Base-by-base conservation (phyloP, 2,888 invertebrate genomes). In the Oegoconia quadripuncta region DNA sequence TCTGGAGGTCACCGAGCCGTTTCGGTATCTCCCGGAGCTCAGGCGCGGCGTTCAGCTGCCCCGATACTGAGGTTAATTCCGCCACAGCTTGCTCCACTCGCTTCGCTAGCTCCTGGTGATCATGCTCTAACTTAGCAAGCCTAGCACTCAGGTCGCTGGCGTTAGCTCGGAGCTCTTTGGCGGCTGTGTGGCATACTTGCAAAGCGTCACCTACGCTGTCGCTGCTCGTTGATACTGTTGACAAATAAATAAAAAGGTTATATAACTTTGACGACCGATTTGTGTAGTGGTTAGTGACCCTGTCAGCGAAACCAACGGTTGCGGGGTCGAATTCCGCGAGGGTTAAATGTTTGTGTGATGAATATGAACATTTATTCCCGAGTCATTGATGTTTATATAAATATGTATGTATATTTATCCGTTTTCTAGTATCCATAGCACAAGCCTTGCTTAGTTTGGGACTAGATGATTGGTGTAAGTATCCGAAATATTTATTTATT, bases 181-280 rank as follows among this genome's bases (percentile, higher is more conserved):
- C 90, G 5, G 91, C 87, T 8, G 93, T 91, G 65, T 93, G 93
- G 70, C 92, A 93, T 60, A 91, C 87, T 73, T 93, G 93, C 34
- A 93, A 69, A 1, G 90, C 91, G 64, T 93, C 93, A 34, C 91
- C 92, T 50, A 93, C 90, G 42, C 90, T 90, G 67, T 90, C 90
- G 69, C 90, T 93, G 61, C 91, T 92, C 43, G 91, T 91, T 74
- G 90, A 79, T 62, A 93, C 91, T 91, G 74, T 52, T 59, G 51
- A 61, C 57, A 59, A 35, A 13, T 20, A 20, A 20, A 20, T 6
- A 20, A 20, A 20, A 20, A 20, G 5, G 4, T 20, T 20, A 6
- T 7, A 20, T 6, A 7, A 7, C 20, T 6, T 20, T 20, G 5
- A 4, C 20, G 4, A 20, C n/a, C n/a, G n/a, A n/a, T n/a, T n/a